Evolutionary conservation across 2,113 vertebrate species (phyloP).

Genomic region (Globicephala melas): DNA sequence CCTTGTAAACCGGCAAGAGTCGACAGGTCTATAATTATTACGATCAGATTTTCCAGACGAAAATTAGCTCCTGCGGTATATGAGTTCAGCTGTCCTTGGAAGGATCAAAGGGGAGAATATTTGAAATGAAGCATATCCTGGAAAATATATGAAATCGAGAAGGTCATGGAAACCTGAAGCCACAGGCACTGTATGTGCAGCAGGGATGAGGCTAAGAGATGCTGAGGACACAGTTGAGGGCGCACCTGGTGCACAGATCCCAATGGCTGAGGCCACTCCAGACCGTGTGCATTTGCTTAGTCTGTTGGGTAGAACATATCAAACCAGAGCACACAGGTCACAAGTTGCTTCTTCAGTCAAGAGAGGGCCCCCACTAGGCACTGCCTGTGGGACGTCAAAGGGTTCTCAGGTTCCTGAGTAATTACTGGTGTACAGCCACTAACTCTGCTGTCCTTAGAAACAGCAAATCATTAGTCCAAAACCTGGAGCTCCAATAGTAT

Average conservation of each 20-base stretch:
- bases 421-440: not conserved
- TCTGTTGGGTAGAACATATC: not conserved
- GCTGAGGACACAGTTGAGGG: fast-evolving
- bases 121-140: not conserved
- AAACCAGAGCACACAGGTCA: too few species aligned
- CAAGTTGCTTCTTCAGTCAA: not conserved
- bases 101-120: not conserved
- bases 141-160: not conserved
- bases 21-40: not conserved
- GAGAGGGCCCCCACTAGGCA: not conserved
- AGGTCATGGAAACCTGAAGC: not conserved
- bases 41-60: not conserved
- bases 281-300: fast-evolving
- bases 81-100: not conserved
- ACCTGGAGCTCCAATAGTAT: not conserved
- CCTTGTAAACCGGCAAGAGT: not conserved
- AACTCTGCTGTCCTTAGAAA: not conserved
- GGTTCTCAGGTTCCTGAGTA: not conserved
- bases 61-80: not conserved
- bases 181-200: fast-evolving
- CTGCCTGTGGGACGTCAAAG: not conserved
- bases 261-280: not conserved
- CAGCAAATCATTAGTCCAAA: not conserved
- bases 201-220: too few species aligned
- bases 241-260: not conserved